Percentiles rank a stretch among this genome's conserved stretches.
Evolutionary conservation across 2,888 invertebrate genomes (phyloP).

Genomic region (Rhimphoctona megacephalus): DNA sequence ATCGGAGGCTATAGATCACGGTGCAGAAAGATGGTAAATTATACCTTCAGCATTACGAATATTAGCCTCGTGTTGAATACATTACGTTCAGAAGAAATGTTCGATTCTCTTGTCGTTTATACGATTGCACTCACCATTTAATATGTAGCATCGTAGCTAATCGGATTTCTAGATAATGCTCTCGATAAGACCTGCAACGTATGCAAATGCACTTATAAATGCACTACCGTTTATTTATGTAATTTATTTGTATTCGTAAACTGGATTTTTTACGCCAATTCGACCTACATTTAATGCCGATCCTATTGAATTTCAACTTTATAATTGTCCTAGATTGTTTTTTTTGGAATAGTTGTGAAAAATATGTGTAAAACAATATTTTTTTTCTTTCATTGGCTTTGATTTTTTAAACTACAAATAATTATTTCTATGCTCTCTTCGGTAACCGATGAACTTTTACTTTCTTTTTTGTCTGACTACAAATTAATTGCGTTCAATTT

Average conservation of each 20-base stretch:
- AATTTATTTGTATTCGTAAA: neutral
- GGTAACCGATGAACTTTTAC: too few relatives aligned
- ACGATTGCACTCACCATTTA: constrained; percentile 39
- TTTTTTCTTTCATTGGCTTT: neutral
- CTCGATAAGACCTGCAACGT: constrained; percentile 44
- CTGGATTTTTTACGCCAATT: neutral
- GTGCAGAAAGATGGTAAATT: constrained; percentile 37
- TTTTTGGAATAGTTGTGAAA: neutral
- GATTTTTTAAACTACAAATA: neutral
- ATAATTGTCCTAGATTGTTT: neutral
- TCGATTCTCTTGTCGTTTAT: constrained; percentile 44
- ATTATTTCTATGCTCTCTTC: too few relatives aligned
- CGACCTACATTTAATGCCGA: neutral
- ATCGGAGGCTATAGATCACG: constrained; percentile 34
- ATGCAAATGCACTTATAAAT: neutral
- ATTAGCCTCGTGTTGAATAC: constrained; percentile 45
- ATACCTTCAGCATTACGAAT: constrained; percentile 47
- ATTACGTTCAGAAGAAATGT: constrained; percentile 37
- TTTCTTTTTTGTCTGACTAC: too few relatives aligned
- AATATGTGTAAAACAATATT: neutral
- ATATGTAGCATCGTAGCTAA: constrained; percentile 39
- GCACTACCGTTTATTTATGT: neutral
- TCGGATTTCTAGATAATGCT: constrained; percentile 58
- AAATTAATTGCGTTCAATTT: too few relatives aligned
- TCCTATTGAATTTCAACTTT: neutral